Evolutionary conservation across 2,113 vertebrate genomes (phyloP).

Genomic region (Xenopus laevis): DNA sequence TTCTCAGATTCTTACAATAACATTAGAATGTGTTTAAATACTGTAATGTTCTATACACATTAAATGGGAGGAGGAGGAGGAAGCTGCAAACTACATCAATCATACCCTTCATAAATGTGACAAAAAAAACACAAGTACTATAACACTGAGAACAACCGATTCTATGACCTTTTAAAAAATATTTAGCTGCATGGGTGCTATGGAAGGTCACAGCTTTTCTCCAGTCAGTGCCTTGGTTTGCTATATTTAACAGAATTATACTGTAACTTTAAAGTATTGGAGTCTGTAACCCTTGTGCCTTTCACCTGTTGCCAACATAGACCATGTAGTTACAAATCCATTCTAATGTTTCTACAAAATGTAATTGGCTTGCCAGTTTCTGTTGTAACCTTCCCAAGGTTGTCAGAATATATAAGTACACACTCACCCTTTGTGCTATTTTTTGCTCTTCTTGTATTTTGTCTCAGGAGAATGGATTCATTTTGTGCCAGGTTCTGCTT

Average conservation of each 20-base stretch:
- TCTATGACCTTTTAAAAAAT: neutral
- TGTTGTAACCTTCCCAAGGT: conserved; percentile 25
- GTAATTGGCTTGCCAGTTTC: conserved; percentile 29
- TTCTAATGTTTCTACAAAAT: conserved; percentile 27
- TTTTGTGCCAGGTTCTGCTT: conserved; percentile 3
- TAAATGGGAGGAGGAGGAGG: no score
- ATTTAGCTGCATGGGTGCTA: neutral
- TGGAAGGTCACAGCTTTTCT: conserved; percentile 11
- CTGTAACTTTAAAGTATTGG: conserved; percentile 17
- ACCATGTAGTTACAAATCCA: conserved; percentile 20
- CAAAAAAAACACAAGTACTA: no score
- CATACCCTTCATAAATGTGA: no score
- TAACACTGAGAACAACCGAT: neutral
- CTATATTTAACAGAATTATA: conserved; percentile 25
- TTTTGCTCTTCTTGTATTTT: conserved; percentile 14
- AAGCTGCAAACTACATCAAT: no score
- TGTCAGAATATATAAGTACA: conserved; percentile 40
- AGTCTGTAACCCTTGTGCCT: conserved; percentile 1
- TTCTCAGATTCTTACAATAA: no score
- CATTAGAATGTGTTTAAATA: no score
- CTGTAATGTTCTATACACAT: no score
- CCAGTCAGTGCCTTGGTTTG: neutral
- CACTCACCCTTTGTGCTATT: conserved; percentile 26
- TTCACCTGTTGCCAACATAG: conserved; percentile 17
- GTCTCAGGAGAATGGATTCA: conserved; percentile 23